Evolutionary conservation across 2,113 vertebrate species (phyloP), one percentile per base, ranked within the genome.

Genomic region (Strix uralensis): DNA sequence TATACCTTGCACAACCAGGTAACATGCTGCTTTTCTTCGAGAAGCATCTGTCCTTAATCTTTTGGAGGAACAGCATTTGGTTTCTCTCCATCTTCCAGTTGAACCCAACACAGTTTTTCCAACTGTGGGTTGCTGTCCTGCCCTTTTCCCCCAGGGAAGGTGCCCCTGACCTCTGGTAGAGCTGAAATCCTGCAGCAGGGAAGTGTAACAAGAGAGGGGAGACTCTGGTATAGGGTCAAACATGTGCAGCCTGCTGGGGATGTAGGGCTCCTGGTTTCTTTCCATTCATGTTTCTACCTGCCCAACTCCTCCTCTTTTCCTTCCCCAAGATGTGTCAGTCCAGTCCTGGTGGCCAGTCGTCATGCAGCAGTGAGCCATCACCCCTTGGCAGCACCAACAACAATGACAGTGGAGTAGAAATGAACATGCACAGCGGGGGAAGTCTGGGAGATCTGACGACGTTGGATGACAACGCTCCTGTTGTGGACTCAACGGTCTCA

Each of bases 371-470:
- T 65, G 99, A 99, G 97, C 99, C 99, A 30, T 99, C 99, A 83
- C 99, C 99, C 91, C 99, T 99, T 98, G 98, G 99, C 98, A 99
- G 98, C 94, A 96, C 98, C 99, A 99, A 98, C 99, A 99, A 99
- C 99, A 99, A 99, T 97, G 99, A 99, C 98, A 99, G 99, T 96
- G 99, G 99, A 97, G 98, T 99, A 99, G 99, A 99, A 98, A 99
- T 99, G 98, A 98, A 99, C 44, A 94, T 99, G 97, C 98, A 99
- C 94, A 99, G 99, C n/a, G 99, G 99, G 86, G 99, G 99, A 97
- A 99, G 99, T 98, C 98, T 99, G 98, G 99, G 99, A 98, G 99
- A 99, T 98, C 98, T 99, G 97, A 99, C 98, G 0, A 96, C 97
- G 4, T 97, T 99, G 98, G 99, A 99, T 46, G 99, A 99, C 94